phyloP scores from a whole-genome alignment of 2,797 vertebrate species.

The Muscicapa comitata region DNA sequence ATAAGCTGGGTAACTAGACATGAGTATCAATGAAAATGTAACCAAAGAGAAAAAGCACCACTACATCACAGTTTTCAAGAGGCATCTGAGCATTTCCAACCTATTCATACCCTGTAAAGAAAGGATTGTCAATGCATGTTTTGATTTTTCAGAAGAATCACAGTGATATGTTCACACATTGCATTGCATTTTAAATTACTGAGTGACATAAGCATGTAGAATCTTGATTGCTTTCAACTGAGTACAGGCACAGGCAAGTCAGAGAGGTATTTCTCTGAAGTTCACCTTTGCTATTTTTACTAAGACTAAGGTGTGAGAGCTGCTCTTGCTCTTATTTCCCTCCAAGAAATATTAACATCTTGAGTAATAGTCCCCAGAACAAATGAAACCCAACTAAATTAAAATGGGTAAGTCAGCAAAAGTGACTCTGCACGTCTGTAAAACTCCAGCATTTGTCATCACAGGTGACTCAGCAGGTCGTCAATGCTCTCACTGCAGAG shows the following conservation, averaged over 20 bases:
- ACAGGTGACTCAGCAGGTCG: background rate
- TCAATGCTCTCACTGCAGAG: background rate
- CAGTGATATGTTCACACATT: background rate
- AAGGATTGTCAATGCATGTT: background rate
- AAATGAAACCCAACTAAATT: background rate
- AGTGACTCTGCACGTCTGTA: background rate
- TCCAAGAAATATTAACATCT: background rate
- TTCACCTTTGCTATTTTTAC: background rate
- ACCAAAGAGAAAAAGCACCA: background rate
- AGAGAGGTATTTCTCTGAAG: background rate
- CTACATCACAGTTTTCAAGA: background rate
- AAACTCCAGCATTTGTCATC: background rate
- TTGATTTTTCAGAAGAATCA: background rate
- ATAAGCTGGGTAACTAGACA: background rate
- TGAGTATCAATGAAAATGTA: background rate
- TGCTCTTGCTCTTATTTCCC: background rate
- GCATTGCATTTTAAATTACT: background rate
- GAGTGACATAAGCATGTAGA: background rate
- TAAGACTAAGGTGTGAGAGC: background rate
- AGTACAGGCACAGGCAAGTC: background rate
- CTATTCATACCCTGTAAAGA: background rate
- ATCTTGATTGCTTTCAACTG: background rate
- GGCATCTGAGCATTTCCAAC: background rate
- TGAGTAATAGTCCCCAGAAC: background rate
- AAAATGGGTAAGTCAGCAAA: conserved; percentile 7